Conservation (phyloP, 2,888 invertebrate genomes). For the Rugalucina vietnamica region DNA sequence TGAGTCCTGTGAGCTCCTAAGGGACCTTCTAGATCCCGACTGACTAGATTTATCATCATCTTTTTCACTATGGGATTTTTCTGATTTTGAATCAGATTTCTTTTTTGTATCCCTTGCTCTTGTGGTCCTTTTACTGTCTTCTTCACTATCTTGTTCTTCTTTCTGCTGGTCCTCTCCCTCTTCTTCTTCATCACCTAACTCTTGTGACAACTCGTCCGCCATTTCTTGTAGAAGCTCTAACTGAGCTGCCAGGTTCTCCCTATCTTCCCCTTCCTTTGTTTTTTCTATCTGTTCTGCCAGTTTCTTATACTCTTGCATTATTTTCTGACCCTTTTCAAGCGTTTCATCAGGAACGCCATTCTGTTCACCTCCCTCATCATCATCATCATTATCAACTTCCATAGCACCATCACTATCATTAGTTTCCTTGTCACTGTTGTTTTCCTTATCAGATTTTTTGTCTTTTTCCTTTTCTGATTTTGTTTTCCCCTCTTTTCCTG, state of each 20-base stretch:
- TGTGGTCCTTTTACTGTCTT: background rate
- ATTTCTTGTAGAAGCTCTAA: slow-evolving; percentile 61
- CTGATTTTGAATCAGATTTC: background rate
- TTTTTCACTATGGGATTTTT: background rate
- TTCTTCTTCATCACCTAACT: background rate
- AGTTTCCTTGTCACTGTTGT: slow-evolving; percentile 14
- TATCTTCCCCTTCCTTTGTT: slow-evolving; percentile 35
- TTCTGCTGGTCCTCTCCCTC: slow-evolving; percentile 3
- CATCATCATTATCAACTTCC: background rate
- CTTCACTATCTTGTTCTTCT: slow-evolving; percentile 7
- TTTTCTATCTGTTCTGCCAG: slow-evolving; percentile 16
- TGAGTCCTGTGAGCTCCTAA: background rate
- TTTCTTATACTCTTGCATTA: slow-evolving; percentile 5
- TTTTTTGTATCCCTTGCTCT: background rate
- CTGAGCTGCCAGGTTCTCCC: slow-evolving; percentile 61
- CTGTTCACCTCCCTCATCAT: slow-evolving; percentile 32
- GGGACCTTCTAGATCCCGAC: background rate
- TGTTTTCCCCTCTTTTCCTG: slow-evolving; percentile 9
- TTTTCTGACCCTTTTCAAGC: background rate
- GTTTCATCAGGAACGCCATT: background rate
- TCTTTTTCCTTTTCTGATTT: slow-evolving; percentile 9
- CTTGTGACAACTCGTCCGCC: slow-evolving; percentile 58
- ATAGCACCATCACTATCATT: slow-evolving; percentile 22
- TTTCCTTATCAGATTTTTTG: slow-evolving; percentile 34
- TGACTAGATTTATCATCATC: background rate